These are phyloP conservation scores for Callinectes sapidus DNA, from an alignment of 2,888 invertebrate species.

Conservation along the genomic window DNA sequence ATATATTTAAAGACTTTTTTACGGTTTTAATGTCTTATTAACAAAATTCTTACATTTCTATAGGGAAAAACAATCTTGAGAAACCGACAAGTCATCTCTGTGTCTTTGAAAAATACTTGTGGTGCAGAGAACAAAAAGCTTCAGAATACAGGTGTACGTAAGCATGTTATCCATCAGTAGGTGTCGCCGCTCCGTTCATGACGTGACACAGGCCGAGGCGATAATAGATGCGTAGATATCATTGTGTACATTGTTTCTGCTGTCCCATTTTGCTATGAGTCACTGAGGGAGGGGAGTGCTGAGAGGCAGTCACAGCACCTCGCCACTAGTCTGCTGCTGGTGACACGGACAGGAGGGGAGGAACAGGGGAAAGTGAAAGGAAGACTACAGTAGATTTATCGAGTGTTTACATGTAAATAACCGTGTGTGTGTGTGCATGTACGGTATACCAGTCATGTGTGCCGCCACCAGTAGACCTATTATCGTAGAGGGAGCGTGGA, in stretches of 20 bases:
- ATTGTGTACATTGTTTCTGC: slow-evolving; percentile 6
- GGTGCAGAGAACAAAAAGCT: neutral
- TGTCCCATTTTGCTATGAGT: neutral
- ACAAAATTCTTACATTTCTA: neutral
- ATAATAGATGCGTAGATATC: neutral
- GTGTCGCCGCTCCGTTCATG: neutral
- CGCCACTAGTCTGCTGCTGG: neutral
- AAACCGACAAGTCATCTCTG: neutral
- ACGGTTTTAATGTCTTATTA: neutral
- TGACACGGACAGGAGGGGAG: neutral
- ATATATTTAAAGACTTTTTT: no score
- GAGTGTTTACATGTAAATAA: neutral
- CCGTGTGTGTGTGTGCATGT: neutral
- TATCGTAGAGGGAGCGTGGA: neutral
- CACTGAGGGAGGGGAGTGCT: neutral
- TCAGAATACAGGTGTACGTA: neutral
- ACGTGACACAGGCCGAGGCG: neutral
- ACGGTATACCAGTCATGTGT: neutral
- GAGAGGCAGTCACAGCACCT: neutral
- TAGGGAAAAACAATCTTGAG: neutral
- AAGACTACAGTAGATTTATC: neutral
- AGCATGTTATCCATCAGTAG: neutral
- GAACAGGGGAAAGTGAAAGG: neutral
- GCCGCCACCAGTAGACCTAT: neutral
- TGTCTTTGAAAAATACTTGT: no score